These are phyloP conservation scores for Psammodynastes pulverulentus DNA, from an alignment of 2,113 vertebrate species.

Conservation along the genomic window DNA sequence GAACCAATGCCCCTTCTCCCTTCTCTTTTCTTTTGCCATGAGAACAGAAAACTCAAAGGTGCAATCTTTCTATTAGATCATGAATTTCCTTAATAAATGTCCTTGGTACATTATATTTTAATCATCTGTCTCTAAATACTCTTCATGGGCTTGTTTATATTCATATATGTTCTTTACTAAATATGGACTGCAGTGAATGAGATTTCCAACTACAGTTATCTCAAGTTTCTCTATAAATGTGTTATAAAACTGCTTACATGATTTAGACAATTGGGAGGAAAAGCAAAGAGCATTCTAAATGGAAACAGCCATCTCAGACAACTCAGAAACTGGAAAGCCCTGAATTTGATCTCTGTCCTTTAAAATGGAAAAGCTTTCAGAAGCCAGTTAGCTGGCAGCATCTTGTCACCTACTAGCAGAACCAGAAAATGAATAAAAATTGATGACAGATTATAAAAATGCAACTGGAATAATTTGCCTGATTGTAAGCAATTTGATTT, in stretches of 20 bases:
- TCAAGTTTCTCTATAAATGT: not conserved
- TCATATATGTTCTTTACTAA: not conserved
- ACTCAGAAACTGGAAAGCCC: not conserved
- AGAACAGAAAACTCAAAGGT: not conserved
- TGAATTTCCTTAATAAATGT: not conserved
- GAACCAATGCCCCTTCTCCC: too few species aligned
- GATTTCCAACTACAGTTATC: not conserved
- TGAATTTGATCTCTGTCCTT: not conserved
- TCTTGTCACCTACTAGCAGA: not conserved
- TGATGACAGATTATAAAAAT: not conserved
- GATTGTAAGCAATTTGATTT: not conserved
- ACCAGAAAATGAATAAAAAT: not conserved
- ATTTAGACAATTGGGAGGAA: not conserved
- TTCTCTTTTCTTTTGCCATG: not conserved
- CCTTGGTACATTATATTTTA: not conserved
- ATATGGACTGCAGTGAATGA: not conserved
- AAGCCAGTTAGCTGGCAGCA: not conserved
- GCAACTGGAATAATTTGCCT: not conserved
- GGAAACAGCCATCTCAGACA: not conserved
- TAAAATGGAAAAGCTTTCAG: not conserved
- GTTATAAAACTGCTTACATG: not conserved
- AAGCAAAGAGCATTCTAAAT: not conserved
- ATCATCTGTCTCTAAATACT: not conserved
- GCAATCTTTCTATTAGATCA: not conserved
- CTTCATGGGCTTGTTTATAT: not conserved